Evolutionary conservation across 1,140 invertebrate genomes (phyloP), one percentile per base, ranked within the genome.

Genomic region (Ruditapes philippinarum): DNA sequence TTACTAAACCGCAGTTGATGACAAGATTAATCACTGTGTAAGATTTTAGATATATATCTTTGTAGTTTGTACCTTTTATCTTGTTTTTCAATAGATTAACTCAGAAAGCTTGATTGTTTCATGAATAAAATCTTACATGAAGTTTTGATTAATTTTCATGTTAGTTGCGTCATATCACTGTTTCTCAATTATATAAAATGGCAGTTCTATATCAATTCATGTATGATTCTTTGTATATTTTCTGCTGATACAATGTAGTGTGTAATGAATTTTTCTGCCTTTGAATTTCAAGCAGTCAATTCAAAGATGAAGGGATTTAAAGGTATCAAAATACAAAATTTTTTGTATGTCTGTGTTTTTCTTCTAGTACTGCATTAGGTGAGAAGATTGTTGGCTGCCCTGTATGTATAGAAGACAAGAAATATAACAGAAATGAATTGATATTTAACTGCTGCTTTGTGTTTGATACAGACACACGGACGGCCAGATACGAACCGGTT

Each of bases 401-500:
- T 0, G 97, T 99, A 36, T 97, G 97, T 90, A 99, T 99, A 81
- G 97, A 98, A 92, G 97, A 98, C 65, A 97, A 97, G 74, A 98
- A 98, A 92, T 99, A 99, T 96, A 97, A 97, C 31, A 96, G 99
- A 88, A 99, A 99, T 96, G 98, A 98, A 45, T 98, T 98, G 92
- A 98, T 99, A 78, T 99, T 99, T 95, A 99, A 99, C 96, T 95
- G 99, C 4, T 99, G 98, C 95, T 99, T 99, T 96, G 98, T 99
- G 0, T 99, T 98, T 95, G 98, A 99, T 93, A 78, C 90, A 57
- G 82, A 90, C 14, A 88, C 90, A 17, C 97, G 97, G 40, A 97
- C 97, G 96, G 97, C 98, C 0, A 97, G 98, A 80, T 99, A 99
- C 96, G 98, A 99, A 95, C 97, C 98, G 0, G 97, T 99, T 65